Evolutionary conservation across 30 jellyfish, hydroid and myxozoan genomes (phyloP), one percentile per base, ranked within the genome.

Genomic region (Aurelia sp.): DNA sequence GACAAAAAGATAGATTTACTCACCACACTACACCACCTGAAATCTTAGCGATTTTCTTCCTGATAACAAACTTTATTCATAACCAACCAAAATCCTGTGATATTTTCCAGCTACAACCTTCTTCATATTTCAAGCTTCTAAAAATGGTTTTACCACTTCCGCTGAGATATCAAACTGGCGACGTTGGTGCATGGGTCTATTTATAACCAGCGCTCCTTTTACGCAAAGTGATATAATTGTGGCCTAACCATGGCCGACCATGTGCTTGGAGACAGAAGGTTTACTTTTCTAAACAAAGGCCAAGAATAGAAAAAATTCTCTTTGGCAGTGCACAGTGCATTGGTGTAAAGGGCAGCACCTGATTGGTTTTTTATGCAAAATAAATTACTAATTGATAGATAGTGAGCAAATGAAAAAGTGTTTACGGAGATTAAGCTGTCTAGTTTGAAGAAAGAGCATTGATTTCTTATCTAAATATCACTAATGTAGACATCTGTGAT

Each of bases 201-300:
- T 82, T 82, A 82, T 82, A 82, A 19, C 35, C 55, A 12, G 22
- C 90, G 74, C 53, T 33, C 52, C 74, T 44, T 74, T 82, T 82
- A 84, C 24, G 92, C 16, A 50, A 9, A 41, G 85, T 53, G 67
- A 68, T 69, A 70, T 58, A 30, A 68, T 82, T 82, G 92, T 82
- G 82, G 86, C 86, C 82, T 82, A 44, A 44, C 55, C 55, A 47
- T 30, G 66, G 47, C 10, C 57, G 59, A 52, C 92, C 92, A 82
- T 82, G 92, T 82, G 92, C 92, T 82, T 78, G 66, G 40, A 82
- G 92, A 82, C 92, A 82, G 81, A 82, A 82, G 92, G 92, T 82
- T 82, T 82, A 67, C 86, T 63, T 82, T 81, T 44, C 64, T 35
- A 82, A 59, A 82, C 92, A 82, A 82, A 38, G 86, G 92, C 66